phyloP scores from a whole-genome alignment of 2,797 vertebrate genomes.

The Poecilia picta region DNA sequence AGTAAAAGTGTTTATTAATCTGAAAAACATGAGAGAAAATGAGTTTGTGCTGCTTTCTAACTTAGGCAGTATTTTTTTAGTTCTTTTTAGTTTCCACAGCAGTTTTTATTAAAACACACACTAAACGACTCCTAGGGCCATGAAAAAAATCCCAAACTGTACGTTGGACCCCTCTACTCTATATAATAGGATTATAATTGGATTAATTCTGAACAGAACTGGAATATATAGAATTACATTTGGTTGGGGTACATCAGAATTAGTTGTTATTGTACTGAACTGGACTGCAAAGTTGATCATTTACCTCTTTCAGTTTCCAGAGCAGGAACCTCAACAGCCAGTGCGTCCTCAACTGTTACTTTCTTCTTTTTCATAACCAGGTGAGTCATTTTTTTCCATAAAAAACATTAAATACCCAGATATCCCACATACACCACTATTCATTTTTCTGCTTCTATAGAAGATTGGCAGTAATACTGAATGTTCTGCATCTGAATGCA shows the following conservation, averaged over 20 bases:
- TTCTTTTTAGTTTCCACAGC: not conserved
- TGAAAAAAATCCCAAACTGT: not conserved
- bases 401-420: not conserved
- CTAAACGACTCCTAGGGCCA: too few relatives aligned
- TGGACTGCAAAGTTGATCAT: not conserved
- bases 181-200: not conserved
- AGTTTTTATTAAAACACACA: not conserved
- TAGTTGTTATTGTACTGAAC: not conserved
- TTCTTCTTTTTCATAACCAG: not conserved
- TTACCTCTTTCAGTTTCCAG: not conserved
- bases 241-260: not conserved
- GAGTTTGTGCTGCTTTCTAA: too few relatives aligned
- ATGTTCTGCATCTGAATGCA: not conserved
- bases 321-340: not conserved
- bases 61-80: too few relatives aligned
- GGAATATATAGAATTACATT: not conserved
- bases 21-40: too few relatives aligned
- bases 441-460: not conserved
- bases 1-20: not conserved
- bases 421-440: not conserved
- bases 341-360: too few relatives aligned
- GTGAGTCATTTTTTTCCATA: not conserved
- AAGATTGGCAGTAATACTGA: not conserved
- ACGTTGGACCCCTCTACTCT: not conserved
- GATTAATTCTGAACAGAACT: not conserved